A percentile compares a stretch with the other conserved stretches of the same genome.
These are phyloP conservation scores for Cryptotis parvus DNA, from an alignment of 2,113 vertebrate species.

Conservation along the genomic window DNA sequence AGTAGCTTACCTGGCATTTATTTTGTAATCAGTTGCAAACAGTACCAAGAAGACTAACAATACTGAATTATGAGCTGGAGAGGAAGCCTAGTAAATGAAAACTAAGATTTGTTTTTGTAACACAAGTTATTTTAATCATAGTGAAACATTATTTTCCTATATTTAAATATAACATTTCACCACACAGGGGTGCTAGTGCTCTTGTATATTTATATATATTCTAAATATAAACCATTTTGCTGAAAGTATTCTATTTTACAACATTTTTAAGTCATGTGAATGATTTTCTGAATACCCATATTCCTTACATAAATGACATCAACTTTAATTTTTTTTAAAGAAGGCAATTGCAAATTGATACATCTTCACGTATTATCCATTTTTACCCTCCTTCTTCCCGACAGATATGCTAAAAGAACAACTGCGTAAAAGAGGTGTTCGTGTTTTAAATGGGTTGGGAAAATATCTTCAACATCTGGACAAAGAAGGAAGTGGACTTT, in stretches of 20 bases:
- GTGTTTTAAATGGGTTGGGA: constrained; percentile 86
- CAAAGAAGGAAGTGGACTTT: constrained; percentile 79
- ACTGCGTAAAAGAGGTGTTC: constrained; percentile 84
- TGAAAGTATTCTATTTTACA: constrained; percentile 16
- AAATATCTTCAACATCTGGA: constrained; percentile 85
- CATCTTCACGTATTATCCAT: neutral
- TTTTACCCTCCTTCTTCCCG: constrained; percentile 65
- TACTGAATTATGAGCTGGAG: neutral
- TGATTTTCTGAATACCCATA: neutral
- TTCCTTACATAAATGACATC: neutral
- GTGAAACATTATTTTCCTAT: neutral
- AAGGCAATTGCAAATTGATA: constrained; percentile 8
- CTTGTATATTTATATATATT: constrained; percentile 29
- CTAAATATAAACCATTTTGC: neutral
- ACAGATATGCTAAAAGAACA: constrained; percentile 83
- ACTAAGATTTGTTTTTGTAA: constrained; percentile 31
- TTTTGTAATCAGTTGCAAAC: constrained; percentile 21
- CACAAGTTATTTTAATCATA: constrained; percentile 1
- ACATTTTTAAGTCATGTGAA: neutral
- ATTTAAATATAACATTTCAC: constrained; percentile 60
- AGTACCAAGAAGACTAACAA: neutral
- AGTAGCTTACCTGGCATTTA: neutral
- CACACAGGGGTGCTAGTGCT: constrained; percentile 77
- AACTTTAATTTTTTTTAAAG: constrained; percentile 39
- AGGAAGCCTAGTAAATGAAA: constrained; percentile 6